These are phyloP conservation scores for Abramis brama DNA, from an alignment of 2,113 vertebrate genomes.

Conservation along the genomic window DNA sequence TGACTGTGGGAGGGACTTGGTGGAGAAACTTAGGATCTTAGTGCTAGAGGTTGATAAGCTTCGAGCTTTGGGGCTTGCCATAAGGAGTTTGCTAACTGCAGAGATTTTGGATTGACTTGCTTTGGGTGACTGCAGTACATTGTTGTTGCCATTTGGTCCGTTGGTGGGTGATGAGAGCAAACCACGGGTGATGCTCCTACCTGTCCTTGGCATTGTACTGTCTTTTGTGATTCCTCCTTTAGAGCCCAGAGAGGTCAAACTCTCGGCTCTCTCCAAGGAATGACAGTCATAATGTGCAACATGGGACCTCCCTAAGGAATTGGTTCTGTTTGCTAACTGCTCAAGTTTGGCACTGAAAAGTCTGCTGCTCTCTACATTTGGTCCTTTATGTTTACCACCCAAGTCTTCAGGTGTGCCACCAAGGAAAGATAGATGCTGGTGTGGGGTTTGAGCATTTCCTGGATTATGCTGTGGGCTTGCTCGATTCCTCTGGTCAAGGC, in stretches of 20 bases:
- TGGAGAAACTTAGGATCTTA: conserved; percentile 95
- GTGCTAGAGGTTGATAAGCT: conserved; percentile 90
- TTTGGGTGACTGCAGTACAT: conserved; percentile 83
- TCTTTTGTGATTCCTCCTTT: conserved; percentile 81
- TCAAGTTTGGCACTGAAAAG: conserved; percentile 94
- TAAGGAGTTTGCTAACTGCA: conserved; percentile 92
- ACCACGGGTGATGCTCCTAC: conserved; percentile 84
- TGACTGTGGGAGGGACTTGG: conserved; percentile 91
- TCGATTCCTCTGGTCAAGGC: conserved; percentile 93
- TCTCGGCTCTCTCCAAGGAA: conserved; percentile 90
- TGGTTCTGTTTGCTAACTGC: conserved; percentile 89
- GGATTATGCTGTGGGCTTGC: conserved; percentile 86
- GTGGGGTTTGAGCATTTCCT: conserved; percentile 64
- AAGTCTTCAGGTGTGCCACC: conserved; percentile 79
- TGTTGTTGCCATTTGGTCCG: conserved; percentile 67
- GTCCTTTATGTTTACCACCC: conserved; percentile 76
- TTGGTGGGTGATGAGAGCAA: conserved; percentile 78
- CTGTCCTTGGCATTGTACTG: conserved; percentile 87
- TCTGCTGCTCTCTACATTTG: conserved; percentile 84
- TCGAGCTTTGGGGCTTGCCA: conserved; percentile 90
- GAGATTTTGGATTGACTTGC: conserved; percentile 89
- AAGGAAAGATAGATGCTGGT: conserved; percentile 64
- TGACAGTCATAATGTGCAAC: conserved; percentile 89
- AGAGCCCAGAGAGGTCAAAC: conserved; percentile 80
- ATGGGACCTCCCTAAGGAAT: conserved; percentile 85